A percentile compares a stretch with the other conserved stretches of the same genome.
Conservation (phyloP, 2,888 invertebrate species). For the Andrena praecox region DNA sequence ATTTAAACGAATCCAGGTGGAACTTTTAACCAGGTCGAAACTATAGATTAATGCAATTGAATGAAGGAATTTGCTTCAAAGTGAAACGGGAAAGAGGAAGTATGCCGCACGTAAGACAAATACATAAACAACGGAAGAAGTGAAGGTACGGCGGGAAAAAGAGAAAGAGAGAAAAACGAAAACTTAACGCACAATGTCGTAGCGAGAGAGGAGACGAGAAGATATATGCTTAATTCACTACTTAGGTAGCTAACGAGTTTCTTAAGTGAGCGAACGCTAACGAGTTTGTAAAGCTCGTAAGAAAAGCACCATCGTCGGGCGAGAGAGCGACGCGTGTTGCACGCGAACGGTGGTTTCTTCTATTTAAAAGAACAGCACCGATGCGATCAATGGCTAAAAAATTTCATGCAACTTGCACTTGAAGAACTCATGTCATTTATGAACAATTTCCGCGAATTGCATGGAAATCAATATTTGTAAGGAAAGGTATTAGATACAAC, state of each 20-base stretch:
- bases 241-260: constrained; percentile 70
- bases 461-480: neutral
- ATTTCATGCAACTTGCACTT: neutral
- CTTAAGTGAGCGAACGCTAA: constrained; percentile 71
- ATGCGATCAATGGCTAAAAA: constrained; percentile 2
- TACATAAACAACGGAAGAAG: constrained; percentile 10
- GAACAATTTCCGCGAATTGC: neutral
- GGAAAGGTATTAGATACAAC: neutral
- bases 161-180: constrained; percentile 34
- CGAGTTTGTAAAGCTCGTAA: constrained; percentile 72
- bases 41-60: constrained; percentile 56
- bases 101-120: constrained; percentile 1
- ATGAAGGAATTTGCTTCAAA: constrained; percentile 29
- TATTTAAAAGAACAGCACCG: constrained; percentile 9
- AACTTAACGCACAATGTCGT: constrained; percentile 55
- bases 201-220: constrained; percentile 61
- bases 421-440: neutral
- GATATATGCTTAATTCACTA: constrained; percentile 72
- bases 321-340: constrained; percentile 29
- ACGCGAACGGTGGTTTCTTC: constrained; percentile 56
- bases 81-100: constrained; percentile 4
- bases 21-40: constrained; percentile 52
- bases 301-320: constrained; percentile 57
- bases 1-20: constrained; percentile 37
- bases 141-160: neutral